These are phyloP conservation scores for Saccostrea cuccullata DNA, from an alignment of 1,140 invertebrate genomes.

Conservation along the genomic window DNA sequence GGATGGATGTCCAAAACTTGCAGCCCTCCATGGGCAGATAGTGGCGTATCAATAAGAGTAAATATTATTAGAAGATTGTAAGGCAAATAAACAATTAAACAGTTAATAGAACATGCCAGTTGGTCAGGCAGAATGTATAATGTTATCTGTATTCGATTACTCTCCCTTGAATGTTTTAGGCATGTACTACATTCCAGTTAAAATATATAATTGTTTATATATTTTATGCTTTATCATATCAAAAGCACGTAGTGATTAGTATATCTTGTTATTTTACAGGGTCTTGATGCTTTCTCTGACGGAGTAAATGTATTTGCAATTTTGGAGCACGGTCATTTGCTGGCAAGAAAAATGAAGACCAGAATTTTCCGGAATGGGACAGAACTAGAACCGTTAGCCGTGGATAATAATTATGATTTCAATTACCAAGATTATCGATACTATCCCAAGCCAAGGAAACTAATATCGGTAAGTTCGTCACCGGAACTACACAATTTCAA, in stretches of 20 bases:
- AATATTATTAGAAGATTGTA: no score
- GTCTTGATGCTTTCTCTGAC: background rate
- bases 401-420: constrained; percentile 54
- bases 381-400: constrained; percentile 42
- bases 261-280: background rate
- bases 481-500: no score
- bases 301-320: constrained; percentile 50
- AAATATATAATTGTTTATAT: background rate
- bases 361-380: constrained; percentile 34
- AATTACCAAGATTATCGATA: constrained; percentile 50
- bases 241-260: background rate
- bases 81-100: no score
- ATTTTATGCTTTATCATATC: background rate
- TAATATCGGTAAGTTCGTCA: constrained; percentile 41
- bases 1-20: no score
- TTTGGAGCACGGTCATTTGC: constrained; percentile 49
- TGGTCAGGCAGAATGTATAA: no score
- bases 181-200: no score
- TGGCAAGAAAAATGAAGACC: constrained; percentile 44
- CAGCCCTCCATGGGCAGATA: no score
- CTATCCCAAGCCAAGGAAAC: background rate
- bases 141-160: no score
- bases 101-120: no score
- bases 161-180: no score
- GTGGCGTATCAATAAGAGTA: no score